Evolutionary conservation across 35 echinoderm and acorn worm species (phyloP).

Genomic region (Patiria miniata): DNA sequence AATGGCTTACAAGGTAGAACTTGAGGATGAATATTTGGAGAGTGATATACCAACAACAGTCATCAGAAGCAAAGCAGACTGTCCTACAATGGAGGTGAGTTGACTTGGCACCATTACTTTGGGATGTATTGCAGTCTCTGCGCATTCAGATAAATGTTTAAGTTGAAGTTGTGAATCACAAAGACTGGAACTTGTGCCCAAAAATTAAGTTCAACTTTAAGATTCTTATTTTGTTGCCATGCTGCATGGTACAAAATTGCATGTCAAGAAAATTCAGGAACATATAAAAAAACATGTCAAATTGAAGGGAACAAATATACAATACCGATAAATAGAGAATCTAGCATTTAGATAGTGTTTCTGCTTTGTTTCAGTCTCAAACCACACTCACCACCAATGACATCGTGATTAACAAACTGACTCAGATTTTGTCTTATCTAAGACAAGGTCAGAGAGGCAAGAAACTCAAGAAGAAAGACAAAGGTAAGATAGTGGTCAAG

Average conservation of each 20-base stretch:
- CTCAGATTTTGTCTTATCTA: conserved; percentile 96
- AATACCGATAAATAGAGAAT: too few relatives aligned
- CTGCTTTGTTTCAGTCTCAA: conserved; percentile 74
- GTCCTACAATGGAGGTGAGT: conserved; percentile 88
- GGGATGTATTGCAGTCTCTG: too few relatives aligned
- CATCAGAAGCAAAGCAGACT: conserved; percentile 97
- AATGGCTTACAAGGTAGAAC: conserved; percentile 88
- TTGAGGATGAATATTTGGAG: conserved; percentile 93
- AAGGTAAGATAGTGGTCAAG: conserved; percentile 48
- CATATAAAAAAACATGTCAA: too few relatives aligned
- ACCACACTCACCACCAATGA: conserved; percentile 97
- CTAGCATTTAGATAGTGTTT: not conserved
- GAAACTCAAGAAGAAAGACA: conserved; percentile 93
- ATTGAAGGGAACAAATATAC: too few relatives aligned
- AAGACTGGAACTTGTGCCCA: too few relatives aligned
- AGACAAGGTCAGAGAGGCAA: conserved; percentile 85
- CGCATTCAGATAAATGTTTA: too few relatives aligned
- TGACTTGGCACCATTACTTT: too few relatives aligned
- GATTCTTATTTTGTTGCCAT: too few relatives aligned
- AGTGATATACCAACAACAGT: conserved; percentile 87
- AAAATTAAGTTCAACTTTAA: too few relatives aligned
- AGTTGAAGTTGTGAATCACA: too few relatives aligned
- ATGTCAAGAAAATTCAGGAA: too few relatives aligned
- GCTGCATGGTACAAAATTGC: too few relatives aligned
- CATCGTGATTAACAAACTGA: conserved; percentile 99